Evolutionary conservation across 2,113 vertebrate species (phyloP), one percentile per base, ranked within the genome.

Genomic region (Chaenocephalus aceratus): DNA sequence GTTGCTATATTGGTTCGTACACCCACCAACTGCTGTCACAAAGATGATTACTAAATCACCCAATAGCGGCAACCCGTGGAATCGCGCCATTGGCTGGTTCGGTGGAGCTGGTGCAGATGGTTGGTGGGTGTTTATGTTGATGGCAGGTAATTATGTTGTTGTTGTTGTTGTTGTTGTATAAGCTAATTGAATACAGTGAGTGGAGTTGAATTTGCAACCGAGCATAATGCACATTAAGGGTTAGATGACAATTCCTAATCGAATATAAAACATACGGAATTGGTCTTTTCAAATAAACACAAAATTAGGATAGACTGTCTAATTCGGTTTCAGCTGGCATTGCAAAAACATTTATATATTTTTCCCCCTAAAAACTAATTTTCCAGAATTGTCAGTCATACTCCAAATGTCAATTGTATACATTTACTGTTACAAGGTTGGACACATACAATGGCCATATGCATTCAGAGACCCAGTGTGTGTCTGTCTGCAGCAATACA

Each of bases 21-120:
- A 45, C 88, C 84, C 84, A 85, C 84, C 77, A 54, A 75, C 87
- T 75, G 86, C 86, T 85, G 89, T 87, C 81, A 87, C 66, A 41
- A n/a, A 72, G 72, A 80, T 46, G 60, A 87, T 87, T 75, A 87
- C 82, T 83, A 75, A 74, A 83, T 85, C 67, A 49, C 70, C 85
- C 89, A 75, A 81, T 74, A 67, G 83, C 15, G 10, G 12, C 66
- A 72, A 69, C 68, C 48, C 26, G 51, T 57, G 72, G 61, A 84
- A 54, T 52, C 49, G 21, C 72, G 23, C 34, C 65, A 84, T 81
- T 79, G 86, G 86, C 34, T 68, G 79, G 5, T 58, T 78, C 18
- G 34, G 59, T 45, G 10, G 49, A 49, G 57, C 54, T 34, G 4
- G 52, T 60, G 71, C 72, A 65, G 70, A 84, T 7, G 60, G 46